These are phyloP conservation scores for Shinisaurus crocodilurus DNA, from an alignment of 2,113 vertebrate genomes.

Conservation along the genomic window DNA sequence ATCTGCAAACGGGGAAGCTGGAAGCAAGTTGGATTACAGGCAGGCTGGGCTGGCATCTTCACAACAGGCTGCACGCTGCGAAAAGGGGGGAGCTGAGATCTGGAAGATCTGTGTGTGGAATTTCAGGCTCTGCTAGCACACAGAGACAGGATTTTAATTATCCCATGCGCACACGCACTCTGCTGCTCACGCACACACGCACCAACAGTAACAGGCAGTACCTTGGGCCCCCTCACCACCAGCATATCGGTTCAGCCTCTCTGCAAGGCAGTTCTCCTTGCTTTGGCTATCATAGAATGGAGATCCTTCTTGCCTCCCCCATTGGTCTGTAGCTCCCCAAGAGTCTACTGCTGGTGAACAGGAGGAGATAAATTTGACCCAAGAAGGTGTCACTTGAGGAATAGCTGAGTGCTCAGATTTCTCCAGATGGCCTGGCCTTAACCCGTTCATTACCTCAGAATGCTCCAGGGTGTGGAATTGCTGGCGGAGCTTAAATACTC, in stretches of 20 bases:
- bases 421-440: slow-evolving; percentile 91
- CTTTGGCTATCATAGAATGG: slow-evolving; percentile 34
- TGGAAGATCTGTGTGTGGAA: no score
- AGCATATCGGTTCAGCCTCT: slow-evolving; percentile 64
- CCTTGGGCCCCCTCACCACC: no score
- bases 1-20: no score
- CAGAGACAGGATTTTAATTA: no score
- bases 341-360: slow-evolving; percentile 86
- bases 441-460: slow-evolving; percentile 78
- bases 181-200: no score
- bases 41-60: no score
- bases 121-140: no score
- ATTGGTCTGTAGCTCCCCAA: slow-evolving; percentile 79
- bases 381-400: slow-evolving; percentile 86
- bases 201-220: no score
- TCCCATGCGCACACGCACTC: no score
- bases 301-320: slow-evolving; percentile 70
- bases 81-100: no score
- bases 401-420: slow-evolving; percentile 92
- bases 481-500: slow-evolving; percentile 42
- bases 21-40: no score
- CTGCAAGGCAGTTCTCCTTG: slow-evolving; percentile 71
- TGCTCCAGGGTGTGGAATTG: slow-evolving; percentile 48
- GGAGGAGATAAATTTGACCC: slow-evolving; percentile 88
- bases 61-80: no score